Evolutionary conservation across 2,113 vertebrate genomes (phyloP).

Genomic region (Bagarius yarrelli): DNA sequence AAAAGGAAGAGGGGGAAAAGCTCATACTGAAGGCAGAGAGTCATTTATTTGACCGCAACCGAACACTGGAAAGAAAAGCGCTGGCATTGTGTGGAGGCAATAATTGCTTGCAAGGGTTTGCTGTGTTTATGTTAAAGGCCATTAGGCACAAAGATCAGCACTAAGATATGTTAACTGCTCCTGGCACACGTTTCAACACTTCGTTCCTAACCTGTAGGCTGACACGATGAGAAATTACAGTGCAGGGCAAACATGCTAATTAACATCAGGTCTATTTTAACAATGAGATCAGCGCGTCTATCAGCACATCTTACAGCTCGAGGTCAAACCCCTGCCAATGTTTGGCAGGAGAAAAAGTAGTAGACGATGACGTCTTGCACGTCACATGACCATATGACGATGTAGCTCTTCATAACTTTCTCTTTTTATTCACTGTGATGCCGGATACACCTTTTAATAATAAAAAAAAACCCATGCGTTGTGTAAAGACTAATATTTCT

Average conservation of each 20-base stretch:
- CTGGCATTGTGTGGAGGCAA: slow-evolving; percentile 72
- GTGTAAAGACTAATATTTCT: not conserved
- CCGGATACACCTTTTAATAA: not conserved
- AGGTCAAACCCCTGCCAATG: not conserved
- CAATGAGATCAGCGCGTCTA: slow-evolving; percentile 1
- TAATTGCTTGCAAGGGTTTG: slow-evolving; percentile 75
- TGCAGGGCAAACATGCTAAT: slow-evolving; percentile 20
- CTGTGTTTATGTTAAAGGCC: slow-evolving; percentile 74
- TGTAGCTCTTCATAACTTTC: not conserved
- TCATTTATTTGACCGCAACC: slow-evolving; percentile 74
- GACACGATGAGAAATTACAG: slow-evolving; percentile 11
- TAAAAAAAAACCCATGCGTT: not conserved
- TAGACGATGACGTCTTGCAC: not conserved
- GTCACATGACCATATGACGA: not conserved
- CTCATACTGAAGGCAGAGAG: slow-evolving; percentile 67
- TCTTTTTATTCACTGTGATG: not conserved
- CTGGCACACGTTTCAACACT: slow-evolving; percentile 70
- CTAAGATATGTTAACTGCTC: slow-evolving; percentile 74
- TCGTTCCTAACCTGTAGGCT: slow-evolving; percentile 49
- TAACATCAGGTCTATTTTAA: slow-evolving; percentile 18
- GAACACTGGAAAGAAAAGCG: slow-evolving; percentile 68
- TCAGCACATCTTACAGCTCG: not conserved
- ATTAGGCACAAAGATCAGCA: slow-evolving; percentile 73
- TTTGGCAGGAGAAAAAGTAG: not conserved
- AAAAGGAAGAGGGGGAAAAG: not conserved